phyloP scores from a whole-genome alignment of 2,797 vertebrate species.

The Smutsia temminckii region DNA sequence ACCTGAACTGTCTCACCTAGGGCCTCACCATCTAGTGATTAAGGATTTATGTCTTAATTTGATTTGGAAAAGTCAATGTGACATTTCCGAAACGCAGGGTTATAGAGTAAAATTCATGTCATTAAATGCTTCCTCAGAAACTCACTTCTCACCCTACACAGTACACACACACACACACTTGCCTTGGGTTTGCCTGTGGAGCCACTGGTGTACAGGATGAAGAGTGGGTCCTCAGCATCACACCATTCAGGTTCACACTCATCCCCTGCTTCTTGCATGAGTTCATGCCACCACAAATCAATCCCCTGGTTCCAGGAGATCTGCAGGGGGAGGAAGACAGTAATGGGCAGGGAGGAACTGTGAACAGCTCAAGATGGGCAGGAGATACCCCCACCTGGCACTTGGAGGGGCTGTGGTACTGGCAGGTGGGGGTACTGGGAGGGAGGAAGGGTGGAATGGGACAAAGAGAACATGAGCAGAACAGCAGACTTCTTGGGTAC shows the following conservation, averaged over 20 bases:
- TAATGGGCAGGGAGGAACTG: slow-evolving; percentile 23
- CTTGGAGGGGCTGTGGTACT: not conserved
- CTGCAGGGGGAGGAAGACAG: slow-evolving; percentile 82
- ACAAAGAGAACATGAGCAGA: slow-evolving; percentile 37
- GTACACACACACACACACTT: not conserved
- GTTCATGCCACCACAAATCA: slow-evolving; percentile 93
- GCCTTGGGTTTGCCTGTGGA: slow-evolving; percentile 98
- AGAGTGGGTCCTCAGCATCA: slow-evolving; percentile 94
- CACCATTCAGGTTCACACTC: slow-evolving; percentile 98
- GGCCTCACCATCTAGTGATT: not conserved
- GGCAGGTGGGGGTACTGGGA: not conserved
- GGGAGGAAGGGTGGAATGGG: not conserved
- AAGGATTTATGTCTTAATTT: slow-evolving; percentile 43
- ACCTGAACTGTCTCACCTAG: not conserved
- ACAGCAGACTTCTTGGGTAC: not conserved
- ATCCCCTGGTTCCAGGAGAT: slow-evolving; percentile 91
- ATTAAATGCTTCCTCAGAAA: slow-evolving; percentile 38
- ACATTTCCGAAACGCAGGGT: slow-evolving; percentile 31
- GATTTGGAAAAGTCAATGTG: slow-evolving; percentile 41
- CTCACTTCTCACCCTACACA: not conserved
- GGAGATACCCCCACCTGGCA: slow-evolving; percentile 20
- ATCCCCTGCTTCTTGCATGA: slow-evolving; percentile 86
- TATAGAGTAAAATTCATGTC: not conserved
- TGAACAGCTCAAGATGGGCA: slow-evolving; percentile 28
- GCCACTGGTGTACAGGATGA: slow-evolving; percentile 97